Conservation (phyloP, 2,888 invertebrate species). For the Caenorhabditis virilis region DNA sequence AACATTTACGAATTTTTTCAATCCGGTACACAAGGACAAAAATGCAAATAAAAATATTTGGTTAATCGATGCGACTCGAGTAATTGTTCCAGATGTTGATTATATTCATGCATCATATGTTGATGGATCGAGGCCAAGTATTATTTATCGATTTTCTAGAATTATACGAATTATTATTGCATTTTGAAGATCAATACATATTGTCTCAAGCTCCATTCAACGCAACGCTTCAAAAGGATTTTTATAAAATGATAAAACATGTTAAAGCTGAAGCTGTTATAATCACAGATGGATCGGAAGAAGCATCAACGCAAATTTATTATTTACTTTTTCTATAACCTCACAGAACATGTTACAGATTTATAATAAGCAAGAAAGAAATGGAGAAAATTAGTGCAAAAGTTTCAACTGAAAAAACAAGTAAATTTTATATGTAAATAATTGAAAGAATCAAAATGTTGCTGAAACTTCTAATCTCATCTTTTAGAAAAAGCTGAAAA, state of each 20-base stretch:
- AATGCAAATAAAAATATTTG: slow-evolving; percentile 27
- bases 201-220: slow-evolving; percentile 34
- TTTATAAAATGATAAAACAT: slow-evolving; percentile 19
- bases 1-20: slow-evolving; percentile 20
- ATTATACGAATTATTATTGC: not conserved
- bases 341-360: not conserved
- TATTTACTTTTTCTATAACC: not conserved
- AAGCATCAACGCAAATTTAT: slow-evolving; percentile 6
- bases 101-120: slow-evolving; percentile 36
- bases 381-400: not conserved
- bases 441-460: not conserved
- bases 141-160: too few species aligned
- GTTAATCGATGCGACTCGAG: slow-evolving; percentile 30
- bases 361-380: not conserved
- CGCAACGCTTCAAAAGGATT: slow-evolving; percentile 15
- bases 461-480: not conserved
- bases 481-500: not conserved
- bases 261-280: slow-evolving; percentile 27
- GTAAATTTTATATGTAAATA: too few species aligned
- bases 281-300: slow-evolving; percentile 15
- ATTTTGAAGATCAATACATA: slow-evolving; percentile 31
- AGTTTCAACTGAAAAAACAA: not conserved
- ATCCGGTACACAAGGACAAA: slow-evolving; percentile 33
- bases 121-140: slow-evolving; percentile 17
- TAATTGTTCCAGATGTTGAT: slow-evolving; percentile 18